phyloP scores from a whole-genome alignment of 2,888 invertebrate species.

The Patella pellucida region DNA sequence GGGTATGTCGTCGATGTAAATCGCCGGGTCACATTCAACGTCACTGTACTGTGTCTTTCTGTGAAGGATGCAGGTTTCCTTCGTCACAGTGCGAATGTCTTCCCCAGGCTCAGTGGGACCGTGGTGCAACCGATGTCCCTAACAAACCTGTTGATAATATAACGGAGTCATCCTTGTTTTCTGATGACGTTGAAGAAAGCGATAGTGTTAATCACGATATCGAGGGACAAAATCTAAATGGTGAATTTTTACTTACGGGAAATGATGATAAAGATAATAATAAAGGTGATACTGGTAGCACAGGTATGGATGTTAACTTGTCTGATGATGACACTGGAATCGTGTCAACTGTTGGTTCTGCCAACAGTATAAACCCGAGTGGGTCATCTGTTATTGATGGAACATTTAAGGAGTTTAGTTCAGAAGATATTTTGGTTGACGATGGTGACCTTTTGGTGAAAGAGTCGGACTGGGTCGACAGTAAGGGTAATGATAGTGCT shows the following conservation, averaged over 20 bases:
- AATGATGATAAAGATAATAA: background rate
- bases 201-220: too few relatives aligned
- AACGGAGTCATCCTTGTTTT: too few relatives aligned
- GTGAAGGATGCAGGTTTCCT: background rate
- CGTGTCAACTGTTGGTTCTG: background rate
- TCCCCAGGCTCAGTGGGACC: background rate
- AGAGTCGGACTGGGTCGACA: background rate
- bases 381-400: too few relatives aligned
- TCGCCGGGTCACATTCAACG: background rate
- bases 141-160: background rate
- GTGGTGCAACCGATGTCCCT: background rate
- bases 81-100: background rate
- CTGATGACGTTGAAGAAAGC: too few relatives aligned
- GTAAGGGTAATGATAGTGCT: too few relatives aligned
- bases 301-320: background rate
- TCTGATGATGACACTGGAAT: background rate
- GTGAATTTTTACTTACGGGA: too few relatives aligned
- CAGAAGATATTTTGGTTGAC: background rate
- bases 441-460: background rate
- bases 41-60: background rate
- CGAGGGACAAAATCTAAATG: too few relatives aligned
- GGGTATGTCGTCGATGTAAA: constrained; percentile 1
- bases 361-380: too few relatives aligned
- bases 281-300: background rate
- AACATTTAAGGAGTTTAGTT: too few relatives aligned